Evolutionary conservation across 1,140 invertebrate species (phyloP).

Genomic region (Drosophila hydei): DNA sequence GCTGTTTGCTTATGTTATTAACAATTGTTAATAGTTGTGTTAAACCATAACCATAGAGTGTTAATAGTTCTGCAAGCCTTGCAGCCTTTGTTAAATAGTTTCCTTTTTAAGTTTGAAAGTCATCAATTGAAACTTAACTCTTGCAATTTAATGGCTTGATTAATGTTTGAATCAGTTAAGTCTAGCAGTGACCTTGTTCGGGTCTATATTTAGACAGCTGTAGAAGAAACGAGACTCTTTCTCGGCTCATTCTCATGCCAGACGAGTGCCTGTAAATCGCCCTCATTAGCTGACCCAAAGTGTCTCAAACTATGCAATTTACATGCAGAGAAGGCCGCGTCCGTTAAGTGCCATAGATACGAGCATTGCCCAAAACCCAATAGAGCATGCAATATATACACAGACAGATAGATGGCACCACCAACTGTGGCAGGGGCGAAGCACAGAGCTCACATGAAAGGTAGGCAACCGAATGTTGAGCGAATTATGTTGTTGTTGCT

Average conservation of each 20-base stretch:
- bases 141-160: neutral
- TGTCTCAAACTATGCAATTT: slow-evolving; percentile 80
- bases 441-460: slow-evolving; percentile 43
- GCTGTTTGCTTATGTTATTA: too few species aligned
- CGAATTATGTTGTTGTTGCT: slow-evolving; percentile 73
- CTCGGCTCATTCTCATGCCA: slow-evolving; percentile 57
- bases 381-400: slow-evolving; percentile 70
- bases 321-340: slow-evolving; percentile 67
- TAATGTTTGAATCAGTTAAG: neutral
- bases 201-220: neutral
- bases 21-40: too few species aligned
- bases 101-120: too few species aligned
- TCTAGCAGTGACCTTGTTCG: neutral
- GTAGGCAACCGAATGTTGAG: slow-evolving; percentile 43
- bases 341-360: slow-evolving; percentile 51
- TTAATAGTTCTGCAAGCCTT: too few species aligned
- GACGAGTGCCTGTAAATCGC: slow-evolving; percentile 42
- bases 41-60: too few species aligned
- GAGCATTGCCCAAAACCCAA: slow-evolving; percentile 60
- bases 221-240: slow-evolving; percentile 8
- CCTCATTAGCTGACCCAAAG: slow-evolving; percentile 79
- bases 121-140: too few species aligned
- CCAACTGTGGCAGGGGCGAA: slow-evolving; percentile 20
- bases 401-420: slow-evolving; percentile 22
- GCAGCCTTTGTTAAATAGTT: too few species aligned